Evolutionary conservation across 1,140 invertebrate species (phyloP).

Genomic region (Marisa cornuarietis): DNA sequence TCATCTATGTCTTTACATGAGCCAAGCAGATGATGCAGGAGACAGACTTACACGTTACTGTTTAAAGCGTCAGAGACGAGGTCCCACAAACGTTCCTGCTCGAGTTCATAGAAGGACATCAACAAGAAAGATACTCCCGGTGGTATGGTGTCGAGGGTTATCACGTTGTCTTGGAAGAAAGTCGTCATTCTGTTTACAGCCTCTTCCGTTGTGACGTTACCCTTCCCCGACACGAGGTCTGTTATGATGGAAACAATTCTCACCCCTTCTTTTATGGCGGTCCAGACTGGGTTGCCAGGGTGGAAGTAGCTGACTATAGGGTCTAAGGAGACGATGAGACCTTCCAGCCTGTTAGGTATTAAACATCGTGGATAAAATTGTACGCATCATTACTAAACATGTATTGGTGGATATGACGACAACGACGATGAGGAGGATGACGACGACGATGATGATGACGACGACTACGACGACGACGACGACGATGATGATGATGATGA

Average conservation of each 20-base stretch:
- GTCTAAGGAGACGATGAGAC: background rate
- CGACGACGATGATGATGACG: background rate
- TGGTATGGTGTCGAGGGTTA: background rate
- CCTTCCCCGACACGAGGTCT: background rate
- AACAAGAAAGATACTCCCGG: background rate
- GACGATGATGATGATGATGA: background rate
- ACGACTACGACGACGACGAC: background rate
- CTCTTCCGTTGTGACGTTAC: background rate
- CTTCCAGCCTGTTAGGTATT: conserved; percentile 1
- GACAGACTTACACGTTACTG: conserved; percentile 5
- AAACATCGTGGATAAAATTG: background rate
- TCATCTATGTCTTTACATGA: too few relatives aligned
- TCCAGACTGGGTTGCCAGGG: conserved; percentile 18
- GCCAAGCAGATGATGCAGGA: too few relatives aligned
- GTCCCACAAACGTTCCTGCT: background rate
- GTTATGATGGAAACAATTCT: background rate
- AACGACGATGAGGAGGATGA: background rate
- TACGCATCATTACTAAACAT: too few relatives aligned
- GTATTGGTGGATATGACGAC: too few relatives aligned
- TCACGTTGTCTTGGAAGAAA: background rate
- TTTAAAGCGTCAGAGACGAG: background rate
- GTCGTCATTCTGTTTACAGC: background rate
- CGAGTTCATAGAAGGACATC: background rate
- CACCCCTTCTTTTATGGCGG: background rate
- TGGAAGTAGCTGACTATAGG: conserved; percentile 2